Base-by-base conservation (phyloP, 2,797 vertebrate species). In the Notoglanidium macrostoma region DNA sequence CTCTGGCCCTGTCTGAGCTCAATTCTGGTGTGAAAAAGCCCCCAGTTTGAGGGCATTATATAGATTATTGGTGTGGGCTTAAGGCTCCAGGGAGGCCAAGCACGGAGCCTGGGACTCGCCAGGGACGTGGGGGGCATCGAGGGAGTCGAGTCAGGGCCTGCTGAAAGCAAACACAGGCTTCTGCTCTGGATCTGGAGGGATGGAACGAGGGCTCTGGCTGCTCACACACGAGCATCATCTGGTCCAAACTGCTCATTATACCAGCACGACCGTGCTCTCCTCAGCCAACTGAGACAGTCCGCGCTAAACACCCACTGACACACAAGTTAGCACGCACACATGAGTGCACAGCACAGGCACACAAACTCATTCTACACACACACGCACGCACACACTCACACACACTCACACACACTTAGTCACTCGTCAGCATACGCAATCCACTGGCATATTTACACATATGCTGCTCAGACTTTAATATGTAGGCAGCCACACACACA, bases 41-140 rank as follows among this genome's bases (percentile, higher is more conserved):
- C 94, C 93, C 94, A 94, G 94, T 96, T 95, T 95, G 93, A 95
- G 94, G 93, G 95, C 95, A 96, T 96, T 96, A 96, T 96, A 96
- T 96, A 96, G 95, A 96, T 96, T 95, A 95, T 96, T 95, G 94
- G 94, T 94, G 92, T 95, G 93, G 89, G 94, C 94, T 94, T 93
- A 91, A 90, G 94, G 94, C 92, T 92, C 93, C 92, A 93, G 93
- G 93, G 92, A 95, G 93, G 92, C 93, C 92, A 91, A 93, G 92
- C 91, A 81, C 88, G 80, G 91, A 90, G 90, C 89, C 90, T 87
- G 92, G 87, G 90, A 90, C 88, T 89, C 90, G 88, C 88, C 87
- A 86, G 90, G 91, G 89, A 87, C 83, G 83, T 46, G 61, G 89
- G 79, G 89, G 87, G 90, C 89, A 92, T 90, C 89, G 72, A 83